phyloP scores from a whole-genome alignment of 2,113 vertebrate genomes.

The Eidolon helvum region DNA sequence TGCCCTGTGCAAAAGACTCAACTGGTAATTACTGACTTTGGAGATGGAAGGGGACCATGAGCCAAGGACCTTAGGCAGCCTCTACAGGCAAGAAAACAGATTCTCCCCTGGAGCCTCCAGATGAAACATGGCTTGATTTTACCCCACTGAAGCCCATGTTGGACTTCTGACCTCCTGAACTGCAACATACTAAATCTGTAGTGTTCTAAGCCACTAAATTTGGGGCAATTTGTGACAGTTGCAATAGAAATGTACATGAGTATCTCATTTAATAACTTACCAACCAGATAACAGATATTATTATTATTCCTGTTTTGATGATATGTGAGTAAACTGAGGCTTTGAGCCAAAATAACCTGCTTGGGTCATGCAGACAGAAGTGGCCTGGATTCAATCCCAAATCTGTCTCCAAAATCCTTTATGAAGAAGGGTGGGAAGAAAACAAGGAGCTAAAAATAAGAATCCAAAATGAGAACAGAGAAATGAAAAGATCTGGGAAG shows the following conservation, averaged over 20 bases:
- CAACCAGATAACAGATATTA: background rate
- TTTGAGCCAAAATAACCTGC: background rate
- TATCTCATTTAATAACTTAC: background rate
- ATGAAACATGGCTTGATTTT: background rate
- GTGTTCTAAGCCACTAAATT: background rate
- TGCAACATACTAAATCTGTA: background rate
- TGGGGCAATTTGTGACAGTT: background rate
- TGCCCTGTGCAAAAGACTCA: fast-evolving
- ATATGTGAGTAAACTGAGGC: background rate
- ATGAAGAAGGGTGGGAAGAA: background rate
- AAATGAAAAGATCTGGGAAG: background rate
- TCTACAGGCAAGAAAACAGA: background rate
- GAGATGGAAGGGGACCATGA: background rate
- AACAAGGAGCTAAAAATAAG: background rate
- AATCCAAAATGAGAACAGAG: background rate
- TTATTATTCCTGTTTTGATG: background rate
- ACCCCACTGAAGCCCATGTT: background rate
- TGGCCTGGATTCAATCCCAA: background rate
- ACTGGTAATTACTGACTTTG: background rate
- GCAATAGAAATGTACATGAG: background rate
- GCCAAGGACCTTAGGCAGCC: background rate
- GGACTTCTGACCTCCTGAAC: background rate
- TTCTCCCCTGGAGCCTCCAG: background rate
- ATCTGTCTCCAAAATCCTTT: background rate
- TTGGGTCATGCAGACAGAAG: background rate